These are phyloP conservation scores for Clupea harengus DNA, from an alignment of 2,113 vertebrate species.

Conservation along the genomic window DNA sequence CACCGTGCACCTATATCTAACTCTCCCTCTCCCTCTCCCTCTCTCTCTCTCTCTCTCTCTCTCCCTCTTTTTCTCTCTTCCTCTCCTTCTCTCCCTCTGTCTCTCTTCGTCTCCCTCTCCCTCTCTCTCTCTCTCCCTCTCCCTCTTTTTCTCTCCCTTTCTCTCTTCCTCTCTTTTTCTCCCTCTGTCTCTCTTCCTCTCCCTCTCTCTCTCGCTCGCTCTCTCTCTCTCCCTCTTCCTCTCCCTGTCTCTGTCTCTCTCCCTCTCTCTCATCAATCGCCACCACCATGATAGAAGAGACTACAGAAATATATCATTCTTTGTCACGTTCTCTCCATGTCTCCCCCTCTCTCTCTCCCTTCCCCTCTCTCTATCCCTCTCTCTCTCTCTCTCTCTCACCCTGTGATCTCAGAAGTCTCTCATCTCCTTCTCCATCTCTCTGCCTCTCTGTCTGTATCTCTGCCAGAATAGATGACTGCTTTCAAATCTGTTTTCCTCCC, in stretches of 20 bases:
- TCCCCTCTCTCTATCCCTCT: not conserved
- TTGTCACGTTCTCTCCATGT: not conserved
- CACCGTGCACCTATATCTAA: not conserved
- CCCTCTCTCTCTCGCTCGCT: not conserved
- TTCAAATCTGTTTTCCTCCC: not conserved
- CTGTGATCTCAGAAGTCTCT: constrained; percentile 20
- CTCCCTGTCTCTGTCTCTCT: not conserved
- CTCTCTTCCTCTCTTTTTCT: not conserved
- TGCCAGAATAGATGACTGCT: constrained; percentile 9
- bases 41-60: not conserved
- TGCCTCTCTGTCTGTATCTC: constrained; percentile 3
- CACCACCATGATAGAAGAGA: not conserved
- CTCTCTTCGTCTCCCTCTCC: not conserved
- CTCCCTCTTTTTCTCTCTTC: not conserved
- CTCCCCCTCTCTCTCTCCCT: not conserved
- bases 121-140: not conserved
- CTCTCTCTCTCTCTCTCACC: not conserved
- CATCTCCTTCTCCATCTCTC: not conserved
- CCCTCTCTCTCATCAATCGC: not conserved
- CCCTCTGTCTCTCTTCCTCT: not conserved
- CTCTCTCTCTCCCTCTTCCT: not conserved
- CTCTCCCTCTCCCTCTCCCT: not conserved
- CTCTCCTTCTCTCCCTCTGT: not conserved
- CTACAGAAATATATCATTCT: constrained; percentile 1
- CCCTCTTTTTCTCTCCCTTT: not conserved